Evolutionary conservation across 2,797 vertebrate species (phyloP).

Genomic region (Falco concolor): DNA sequence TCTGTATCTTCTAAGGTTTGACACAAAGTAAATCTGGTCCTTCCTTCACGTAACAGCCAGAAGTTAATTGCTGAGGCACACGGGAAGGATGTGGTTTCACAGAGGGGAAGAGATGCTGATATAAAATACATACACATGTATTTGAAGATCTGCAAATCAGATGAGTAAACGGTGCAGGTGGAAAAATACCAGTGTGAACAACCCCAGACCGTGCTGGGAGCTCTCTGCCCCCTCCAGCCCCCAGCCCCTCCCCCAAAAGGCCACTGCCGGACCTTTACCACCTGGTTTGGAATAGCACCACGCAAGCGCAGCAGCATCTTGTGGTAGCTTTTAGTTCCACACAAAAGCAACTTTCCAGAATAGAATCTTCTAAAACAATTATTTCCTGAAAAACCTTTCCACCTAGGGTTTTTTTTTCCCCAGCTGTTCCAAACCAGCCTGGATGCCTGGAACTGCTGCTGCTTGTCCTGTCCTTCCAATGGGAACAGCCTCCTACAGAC

Average conservation of each 20-base stretch:
- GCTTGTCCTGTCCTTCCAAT: background rate
- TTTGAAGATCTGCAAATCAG: background rate
- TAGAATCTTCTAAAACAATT: background rate
- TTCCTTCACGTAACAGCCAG: background rate
- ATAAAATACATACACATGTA: background rate
- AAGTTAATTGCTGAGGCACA: conserved; percentile 28
- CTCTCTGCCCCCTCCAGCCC: background rate
- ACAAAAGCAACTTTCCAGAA: background rate
- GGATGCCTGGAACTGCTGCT: background rate
- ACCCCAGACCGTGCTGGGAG: fast-evolving
- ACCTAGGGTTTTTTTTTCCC: background rate
- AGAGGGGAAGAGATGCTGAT: background rate
- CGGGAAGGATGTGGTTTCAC: background rate
- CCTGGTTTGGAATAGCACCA: background rate
- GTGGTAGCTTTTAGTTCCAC: background rate
- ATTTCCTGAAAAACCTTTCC: background rate
- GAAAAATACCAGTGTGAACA: background rate
- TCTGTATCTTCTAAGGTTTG: background rate
- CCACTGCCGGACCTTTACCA: background rate
- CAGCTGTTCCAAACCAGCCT: background rate
- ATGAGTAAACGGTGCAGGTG: background rate
- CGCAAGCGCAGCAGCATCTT: background rate
- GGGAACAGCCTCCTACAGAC: background rate
- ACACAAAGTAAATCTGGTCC: background rate
- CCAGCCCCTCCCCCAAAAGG: background rate